Evolutionary conservation across 2,113 vertebrate genomes (phyloP), one percentile per base, ranked within the genome.

Genomic region (Psettodes erumei): DNA sequence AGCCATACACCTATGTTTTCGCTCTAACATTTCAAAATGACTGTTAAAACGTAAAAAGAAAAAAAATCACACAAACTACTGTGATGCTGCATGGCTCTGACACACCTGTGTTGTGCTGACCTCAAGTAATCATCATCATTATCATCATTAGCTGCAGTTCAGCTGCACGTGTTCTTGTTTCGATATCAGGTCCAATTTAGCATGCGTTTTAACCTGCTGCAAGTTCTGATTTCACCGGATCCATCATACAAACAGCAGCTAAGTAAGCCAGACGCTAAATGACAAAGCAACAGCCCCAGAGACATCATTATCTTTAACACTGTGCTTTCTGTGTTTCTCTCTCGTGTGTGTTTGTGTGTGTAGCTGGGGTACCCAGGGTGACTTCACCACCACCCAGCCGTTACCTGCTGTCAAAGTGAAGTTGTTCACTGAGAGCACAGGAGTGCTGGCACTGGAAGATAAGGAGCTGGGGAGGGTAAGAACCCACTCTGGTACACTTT

Each of bases 291-390:
- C 47, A 42, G 33, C 18, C 11, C 0, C 4, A 47, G 16, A 27
- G 23, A 16, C n/a, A 37, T 18, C 19, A 60, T 56, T 19, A 25
- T 23, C 11, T 45, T 30, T 75, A 12, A 38, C 25, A 48, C n/a
- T 28, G 11, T 38, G 37, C 37, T 62, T 18, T 56, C 47, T 75
- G 23, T 43, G 25, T 42, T 1, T 59, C 35, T 18, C 16, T 59
- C 7, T 71, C 16, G 21, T 66, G 7, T 62, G 27, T 84, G 43
- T 70, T 19, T 70, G 42, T 79, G 35, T 78, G 38, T 82, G 4
- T 73, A 99, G 98, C 48, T 99, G 98, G 98, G 98, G 98, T 8
- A 99, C 98, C 74, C 98, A 99, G 91, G 98, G 98, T 21, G 98
- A 99, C 91, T 99, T 99, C 91, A 96, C 94, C 0, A 99, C 97